Evolutionary conservation across 2,113 vertebrate genomes (phyloP).

Genomic region (human): GRCh38 chr3:94756501-94757000

Average conservation of each 20-base stretch:
- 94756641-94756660: fast-evolving
- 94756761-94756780: not conserved
- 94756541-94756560: not conserved
- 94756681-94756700: not conserved
- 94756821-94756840: not conserved
- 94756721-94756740: not conserved
- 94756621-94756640: not conserved
- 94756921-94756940: not conserved
- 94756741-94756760: not conserved
- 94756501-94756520: not conserved
- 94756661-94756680: not conserved
- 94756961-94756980: not conserved
- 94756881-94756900: not conserved
- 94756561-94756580: not conserved
- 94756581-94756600: not conserved
- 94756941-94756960: not conserved
- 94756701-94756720: fast-evolving
- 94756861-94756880: not conserved
- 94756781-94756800: not conserved
- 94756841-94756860: not conserved
- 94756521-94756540: not conserved
- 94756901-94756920: not conserved
- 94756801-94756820: not conserved
- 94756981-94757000: not conserved
- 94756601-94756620: not conserved